Conservation (phyloP, 1,140 invertebrate genomes). For the Papilio glaucus region DNA sequence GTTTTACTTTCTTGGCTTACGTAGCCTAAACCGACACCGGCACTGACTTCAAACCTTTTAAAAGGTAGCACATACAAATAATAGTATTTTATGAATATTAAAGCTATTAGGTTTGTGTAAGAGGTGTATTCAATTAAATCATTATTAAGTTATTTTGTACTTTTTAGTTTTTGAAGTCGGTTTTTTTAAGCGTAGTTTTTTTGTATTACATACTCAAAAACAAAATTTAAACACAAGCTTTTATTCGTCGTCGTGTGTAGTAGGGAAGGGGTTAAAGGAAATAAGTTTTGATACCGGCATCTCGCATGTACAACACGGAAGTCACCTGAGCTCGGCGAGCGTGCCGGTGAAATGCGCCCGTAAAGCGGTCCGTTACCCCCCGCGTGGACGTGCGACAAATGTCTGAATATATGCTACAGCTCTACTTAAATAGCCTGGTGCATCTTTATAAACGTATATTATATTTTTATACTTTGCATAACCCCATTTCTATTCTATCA, state of each 20-base stretch:
- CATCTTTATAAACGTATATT: not conserved
- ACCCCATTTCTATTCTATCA: not conserved
- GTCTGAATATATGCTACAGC: not conserved
- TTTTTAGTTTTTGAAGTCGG: no score
- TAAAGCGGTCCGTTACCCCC: slow-evolving; percentile 15
- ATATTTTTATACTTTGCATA: not conserved
- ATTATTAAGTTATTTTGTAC: no score
- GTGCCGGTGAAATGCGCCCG: not conserved
- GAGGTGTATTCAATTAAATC: no score
- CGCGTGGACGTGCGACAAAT: slow-evolving; percentile 28
- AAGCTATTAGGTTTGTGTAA: no score
- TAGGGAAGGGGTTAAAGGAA: not conserved
- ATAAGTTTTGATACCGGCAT: not conserved
- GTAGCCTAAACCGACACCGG: no score
- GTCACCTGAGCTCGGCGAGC: slow-evolving; percentile 26
- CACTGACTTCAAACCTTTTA: no score
- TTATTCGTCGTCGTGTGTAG: not conserved
- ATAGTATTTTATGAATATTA: no score
- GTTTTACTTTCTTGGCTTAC: no score
- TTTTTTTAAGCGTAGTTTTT: no score
- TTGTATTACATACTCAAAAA: no score
- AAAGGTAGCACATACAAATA: no score
- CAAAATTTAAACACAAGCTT: no score
- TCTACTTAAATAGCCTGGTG: not conserved
- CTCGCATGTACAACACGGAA: slow-evolving; percentile 1